Base-by-base conservation (phyloP, 2,888 invertebrate species). In the Arge pagana region DNA sequence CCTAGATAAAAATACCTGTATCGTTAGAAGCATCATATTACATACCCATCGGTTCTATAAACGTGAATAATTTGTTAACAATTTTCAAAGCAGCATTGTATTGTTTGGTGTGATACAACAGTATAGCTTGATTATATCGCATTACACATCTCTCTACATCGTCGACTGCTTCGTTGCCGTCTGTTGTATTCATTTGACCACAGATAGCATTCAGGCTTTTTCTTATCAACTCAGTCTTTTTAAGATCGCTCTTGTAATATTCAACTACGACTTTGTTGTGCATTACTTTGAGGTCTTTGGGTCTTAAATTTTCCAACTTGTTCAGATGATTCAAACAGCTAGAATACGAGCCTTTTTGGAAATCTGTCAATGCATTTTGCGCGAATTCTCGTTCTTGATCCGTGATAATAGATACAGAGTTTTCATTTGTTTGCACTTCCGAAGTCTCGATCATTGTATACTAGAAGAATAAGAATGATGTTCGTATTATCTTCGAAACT, bases 181-280 rank as follows among this genome's bases (percentile, higher is more conserved):
- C 78, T 8, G 79, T 66, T 45, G 77, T 77, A 6, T 79, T 70
- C 33, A 66, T 69, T 18, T 84, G 80, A 2, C 82, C 82, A 48
- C 83, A 83, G 36, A 88, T 78, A 16, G 83, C 80, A 24, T 82
- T 81, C 16, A 93, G 77, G 45, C 82, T 82, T 65, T 86, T 87
- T 56, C 86, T 83, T 65, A 93, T 87, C 48, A 83, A 81, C 49
- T 89, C 88, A 10, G 88, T 84, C 64, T 89, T 87, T 61, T 84
- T 88, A 66, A 88, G 82, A 40, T 87, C 87, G 50, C 82, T 83
- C 56, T 84, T 84, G 73, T 87, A 90, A 75, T 89, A 93, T 68
- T 93, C 90, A 0, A 86, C 86, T 0, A 96, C 86, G 19, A 89
- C 87, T 77, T 88, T 89, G 71, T 96, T 96, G 67, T 93, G 93